Evolutionary conservation across 2,888 invertebrate genomes (phyloP), one percentile per base, ranked within the genome.

Genomic region (Dendrolimus houi): DNA sequence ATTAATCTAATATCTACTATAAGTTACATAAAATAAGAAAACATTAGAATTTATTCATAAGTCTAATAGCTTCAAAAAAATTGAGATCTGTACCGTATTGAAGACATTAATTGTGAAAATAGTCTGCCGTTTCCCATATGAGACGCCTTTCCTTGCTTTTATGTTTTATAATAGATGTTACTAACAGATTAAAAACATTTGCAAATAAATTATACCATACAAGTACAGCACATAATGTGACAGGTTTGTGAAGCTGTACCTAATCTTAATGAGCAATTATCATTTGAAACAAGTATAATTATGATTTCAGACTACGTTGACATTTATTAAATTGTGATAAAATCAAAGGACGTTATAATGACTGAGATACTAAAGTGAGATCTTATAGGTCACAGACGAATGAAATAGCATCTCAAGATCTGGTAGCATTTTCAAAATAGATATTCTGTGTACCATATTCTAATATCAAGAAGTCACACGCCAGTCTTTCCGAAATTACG

Each of bases 11-110:
- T 61, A 62, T 71, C 76, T 77, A 75, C 62, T 70, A 77, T 71
- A 79, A 73, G 74, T 75, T 77, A 77, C 74, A 71, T 76, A 77
- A 76, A 77, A 81, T 79, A 81, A 80, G 75, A 79, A 77, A 74
- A 74, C 66, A 29, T 29, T 29, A 55, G 53, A 56, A 52, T 14
- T 13, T 58, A 47, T 47, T 53, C 52, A 47, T 56, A 57, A 13
- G 74, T 74, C 87, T 90, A 89, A 81, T 90, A 90, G 90, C 90
- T 87, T 90, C 90, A 77, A 85, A 82, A 82, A 81, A 61, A 83
- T 83, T 90, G 90, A 90, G 90, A 90, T 90, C 90, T 81, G 86
- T 81, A 76, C 90, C 81, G 86, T 81, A 76, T 79, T 79, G 71
- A 77, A 76, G 47, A 47, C 47, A 47, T 10, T 10, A 47, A 47